phyloP scores from a whole-genome alignment of 2,797 vertebrate genomes.

The Sebastes ruberrimus region DNA sequence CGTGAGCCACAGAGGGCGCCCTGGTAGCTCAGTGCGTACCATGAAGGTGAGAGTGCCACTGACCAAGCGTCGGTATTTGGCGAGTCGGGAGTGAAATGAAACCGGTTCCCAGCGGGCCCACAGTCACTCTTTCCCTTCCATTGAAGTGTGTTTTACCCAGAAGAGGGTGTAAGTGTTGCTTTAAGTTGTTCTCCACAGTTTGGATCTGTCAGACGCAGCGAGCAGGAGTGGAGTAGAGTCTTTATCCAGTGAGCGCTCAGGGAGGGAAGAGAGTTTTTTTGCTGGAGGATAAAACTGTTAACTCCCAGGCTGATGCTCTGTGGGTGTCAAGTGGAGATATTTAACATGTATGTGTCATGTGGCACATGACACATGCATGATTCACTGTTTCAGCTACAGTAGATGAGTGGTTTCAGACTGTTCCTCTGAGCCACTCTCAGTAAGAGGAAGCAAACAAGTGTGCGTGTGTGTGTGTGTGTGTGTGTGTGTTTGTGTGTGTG shows the following conservation, averaged over 20 bases:
- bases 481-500: neutral
- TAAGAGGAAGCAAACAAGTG: neutral
- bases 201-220: constrained; percentile 38
- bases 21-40: too few species aligned
- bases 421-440: neutral
- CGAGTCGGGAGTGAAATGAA: neutral
- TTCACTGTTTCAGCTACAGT: neutral
- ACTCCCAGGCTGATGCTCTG: neutral
- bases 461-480: neutral
- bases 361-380: neutral
- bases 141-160: constrained; percentile 9
- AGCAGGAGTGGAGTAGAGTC: constrained; percentile 9
- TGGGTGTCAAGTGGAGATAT: neutral
- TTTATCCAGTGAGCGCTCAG: constrained; percentile 12
- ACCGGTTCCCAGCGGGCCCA: neutral
- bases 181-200: constrained; percentile 6
- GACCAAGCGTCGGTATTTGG: neutral
- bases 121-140: neutral
- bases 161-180: constrained; percentile 21
- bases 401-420: neutral
- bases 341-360: neutral
- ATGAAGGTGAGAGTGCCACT: neutral
- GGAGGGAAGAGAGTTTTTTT: constrained; percentile 15
- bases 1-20: too few species aligned
- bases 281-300: constrained; percentile 47